Base-by-base conservation (phyloP, 1,140 invertebrate genomes). In the Philotrypesis tridentata region DNA sequence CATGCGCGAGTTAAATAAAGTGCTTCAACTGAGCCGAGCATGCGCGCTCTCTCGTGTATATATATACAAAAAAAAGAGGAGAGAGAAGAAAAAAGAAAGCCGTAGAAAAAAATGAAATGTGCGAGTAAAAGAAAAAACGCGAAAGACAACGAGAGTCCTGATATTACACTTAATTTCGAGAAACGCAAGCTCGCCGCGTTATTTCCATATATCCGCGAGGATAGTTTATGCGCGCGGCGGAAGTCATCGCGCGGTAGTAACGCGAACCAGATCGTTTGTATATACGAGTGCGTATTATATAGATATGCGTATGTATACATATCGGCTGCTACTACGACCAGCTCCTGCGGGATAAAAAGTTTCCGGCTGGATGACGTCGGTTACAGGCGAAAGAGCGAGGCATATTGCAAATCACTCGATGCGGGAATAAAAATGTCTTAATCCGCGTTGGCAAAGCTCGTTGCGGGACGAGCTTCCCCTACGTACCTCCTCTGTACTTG, bases 1-100 rank as follows among this genome's bases (percentile, higher is more conserved):
- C 67, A 29, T 65, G 17, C 25, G 21, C 71, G n/a, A 73, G 25
- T 73, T 73, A 55, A 73, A 73, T 73, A 73, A 73, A 73, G 40
- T 40, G 71, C 71, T 73, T 73, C 21, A 73, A 73, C 48, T 17
- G 48, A 55, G 21, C 48, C 17, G 7, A 55, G 48, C 48, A 55
- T 55, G 21, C n/a, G n/a, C n/a, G n/a, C n/a, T n/a, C 48, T 55
- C 21, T 55, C 21, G 7, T 17, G 3, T 1, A 5, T n/a, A 55
- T 55, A 17, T 21, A 55, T n/a, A n/a, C n/a, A 55, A 48, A 48
- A 55, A 55, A 55, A 55, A 21, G n/a, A 55, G 7, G 21, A 37
- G 9, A 37, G 9, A 37, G 4, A 37, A 37, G 9, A 37, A 37
- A 37, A 37, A 5, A 37, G n/a, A n/a, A n/a, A n/a, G n/a, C n/a